Evolutionary conservation across 2,113 vertebrate species (phyloP).

Genomic region (Epinephelus fuscoguttatus): DNA sequence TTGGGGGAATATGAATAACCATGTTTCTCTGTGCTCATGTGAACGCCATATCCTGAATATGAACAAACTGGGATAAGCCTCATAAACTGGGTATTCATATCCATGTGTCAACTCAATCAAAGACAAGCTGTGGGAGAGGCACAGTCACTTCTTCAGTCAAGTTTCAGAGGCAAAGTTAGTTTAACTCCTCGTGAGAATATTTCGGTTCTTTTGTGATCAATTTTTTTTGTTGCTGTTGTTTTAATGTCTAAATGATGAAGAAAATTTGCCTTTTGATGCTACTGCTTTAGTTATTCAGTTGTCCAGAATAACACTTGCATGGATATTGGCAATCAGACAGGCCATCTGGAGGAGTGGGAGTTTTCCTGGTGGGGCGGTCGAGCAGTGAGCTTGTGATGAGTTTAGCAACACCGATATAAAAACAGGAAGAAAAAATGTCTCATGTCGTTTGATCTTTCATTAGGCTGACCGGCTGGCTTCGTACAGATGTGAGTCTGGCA

Average conservation of each 20-base stretch:
- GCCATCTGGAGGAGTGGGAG: conserved; percentile 77
- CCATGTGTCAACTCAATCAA: background rate
- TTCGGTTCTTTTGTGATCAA: background rate
- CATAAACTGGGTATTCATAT: no score
- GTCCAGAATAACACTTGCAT: conserved; percentile 44
- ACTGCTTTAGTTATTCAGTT: conserved; percentile 30
- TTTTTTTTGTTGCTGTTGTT: background rate
- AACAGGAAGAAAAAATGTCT: conserved; percentile 18
- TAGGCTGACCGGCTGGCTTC: conserved; percentile 22
- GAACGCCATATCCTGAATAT: no score
- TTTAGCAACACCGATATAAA: conserved; percentile 54
- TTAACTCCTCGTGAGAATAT: background rate
- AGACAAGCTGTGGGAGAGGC: background rate
- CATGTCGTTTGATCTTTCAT: conserved; percentile 38
- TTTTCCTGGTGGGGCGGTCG: conserved; percentile 60
- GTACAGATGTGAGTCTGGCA: conserved; percentile 52
- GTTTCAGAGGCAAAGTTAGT: conserved; percentile 1
- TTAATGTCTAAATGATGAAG: conserved; percentile 9
- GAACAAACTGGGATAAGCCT: no score
- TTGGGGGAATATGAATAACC: no score
- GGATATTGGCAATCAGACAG: conserved; percentile 63
- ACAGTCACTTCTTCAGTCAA: background rate
- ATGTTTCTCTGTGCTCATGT: no score
- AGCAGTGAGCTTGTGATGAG: conserved; percentile 54
- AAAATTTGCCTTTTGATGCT: conserved; percentile 16